Evolutionary conservation across 2,888 invertebrate genomes (phyloP).

Genomic region (Standfussiana lucernea): DNA sequence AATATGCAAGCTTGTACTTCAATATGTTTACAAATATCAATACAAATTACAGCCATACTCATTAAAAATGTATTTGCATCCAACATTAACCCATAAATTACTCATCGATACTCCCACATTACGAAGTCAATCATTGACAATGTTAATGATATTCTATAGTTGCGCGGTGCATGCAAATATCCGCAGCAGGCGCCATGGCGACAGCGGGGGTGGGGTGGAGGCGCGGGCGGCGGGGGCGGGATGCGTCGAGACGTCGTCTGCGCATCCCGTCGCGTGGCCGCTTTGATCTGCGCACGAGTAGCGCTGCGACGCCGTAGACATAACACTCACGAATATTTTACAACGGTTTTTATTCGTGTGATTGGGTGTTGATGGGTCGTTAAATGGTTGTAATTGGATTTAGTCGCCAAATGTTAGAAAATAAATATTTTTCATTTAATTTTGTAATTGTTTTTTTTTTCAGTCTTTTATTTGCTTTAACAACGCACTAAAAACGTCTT

Average conservation of each 20-base stretch:
- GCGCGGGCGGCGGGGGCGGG: constrained; percentile 56
- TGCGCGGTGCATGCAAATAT: constrained; percentile 71
- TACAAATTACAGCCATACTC: constrained; percentile 48
- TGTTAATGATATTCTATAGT: constrained; percentile 67
- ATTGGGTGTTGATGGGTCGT: constrained; percentile 43
- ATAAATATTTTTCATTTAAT: not conserved
- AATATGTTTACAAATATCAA: constrained; percentile 55
- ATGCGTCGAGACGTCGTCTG: constrained; percentile 86
- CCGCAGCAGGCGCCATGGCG: constrained; percentile 71
- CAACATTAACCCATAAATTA: constrained; percentile 59
- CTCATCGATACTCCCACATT: constrained; percentile 65
- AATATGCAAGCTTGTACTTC: constrained; percentile 47
- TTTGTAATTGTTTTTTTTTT: not conserved
- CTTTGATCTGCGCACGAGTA: constrained; percentile 81
- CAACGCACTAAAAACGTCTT: not conserved
- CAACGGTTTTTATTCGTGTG: constrained; percentile 22
- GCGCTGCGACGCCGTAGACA: constrained; percentile 63
- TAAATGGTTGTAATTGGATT: constrained; percentile 34
- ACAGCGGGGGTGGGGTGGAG: constrained; percentile 51
- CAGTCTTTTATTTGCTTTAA: not conserved
- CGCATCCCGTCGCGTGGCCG: constrained; percentile 84
- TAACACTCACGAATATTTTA: constrained; percentile 51
- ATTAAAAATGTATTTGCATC: constrained; percentile 60
- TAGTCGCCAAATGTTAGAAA: constrained; percentile 12
- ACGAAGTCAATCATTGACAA: constrained; percentile 68